Base-by-base conservation (phyloP, 2,797 vertebrate genomes). In the Pterois miles region DNA sequence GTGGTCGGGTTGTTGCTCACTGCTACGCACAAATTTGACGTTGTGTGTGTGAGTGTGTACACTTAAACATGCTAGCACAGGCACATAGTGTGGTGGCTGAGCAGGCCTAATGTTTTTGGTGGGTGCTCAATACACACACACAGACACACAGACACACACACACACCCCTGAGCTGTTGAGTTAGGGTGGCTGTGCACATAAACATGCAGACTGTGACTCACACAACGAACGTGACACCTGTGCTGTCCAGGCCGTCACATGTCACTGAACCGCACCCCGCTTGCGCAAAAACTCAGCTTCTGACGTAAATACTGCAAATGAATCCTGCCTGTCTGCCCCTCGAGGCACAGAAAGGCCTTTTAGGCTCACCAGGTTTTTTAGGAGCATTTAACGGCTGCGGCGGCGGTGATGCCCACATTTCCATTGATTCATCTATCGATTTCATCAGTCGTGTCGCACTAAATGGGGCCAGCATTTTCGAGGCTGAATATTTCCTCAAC, bases 131-230 rank as follows among this genome's bases (percentile, higher is more conserved):
- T 73, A 80, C 63, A 80, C 58, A 52, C 82, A 27, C 50, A 34
- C 54, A 65, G 68, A 66, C 11, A 8, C 25, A 18, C 38, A 59
- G 56, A 29, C 80, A 70, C 54, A 62, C 71, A 74, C 69, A 76
- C 58, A 57, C 81, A 66, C 62, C 14, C 23, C 71, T 68, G 62
- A 64, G 67, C 63, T 9, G 34, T 73, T 34, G 65, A 18, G 23
- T 73, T 64, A 9, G 31, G 22, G 81, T 79, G 85, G 27, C 50
- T 76, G 62, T 4, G 31, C n/a, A 57, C 74, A 54, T 46, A 50
- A 64, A 4, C 70, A 74, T 20, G 63, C 72, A 91, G 92, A 91
- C 91, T 54, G 65, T 93, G 92, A 91, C 76, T 94, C 92, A 94
- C 29, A 6, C 53, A 2, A 8, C 20, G 12, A 81, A 70, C 4